These are phyloP conservation scores for Ginglymostoma cirratum DNA, from an alignment of 2,113 vertebrate species.

Conservation along the genomic window DNA sequence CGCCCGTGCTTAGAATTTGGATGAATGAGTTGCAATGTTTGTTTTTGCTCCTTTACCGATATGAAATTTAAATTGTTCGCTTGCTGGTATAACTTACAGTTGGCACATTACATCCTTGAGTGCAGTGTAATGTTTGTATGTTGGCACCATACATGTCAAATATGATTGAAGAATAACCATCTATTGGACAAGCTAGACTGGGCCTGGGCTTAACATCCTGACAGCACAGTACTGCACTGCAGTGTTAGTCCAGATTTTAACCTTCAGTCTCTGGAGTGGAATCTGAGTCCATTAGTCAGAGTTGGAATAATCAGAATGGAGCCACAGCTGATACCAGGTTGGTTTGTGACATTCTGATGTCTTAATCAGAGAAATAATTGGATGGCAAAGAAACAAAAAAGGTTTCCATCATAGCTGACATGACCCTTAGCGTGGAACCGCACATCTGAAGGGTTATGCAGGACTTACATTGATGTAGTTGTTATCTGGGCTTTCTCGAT, in stretches of 20 bases:
- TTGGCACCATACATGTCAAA: background rate
- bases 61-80: background rate
- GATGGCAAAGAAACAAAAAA: background rate
- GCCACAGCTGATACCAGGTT: background rate
- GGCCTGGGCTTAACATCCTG: background rate
- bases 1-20: background rate
- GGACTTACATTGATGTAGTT: slow-evolving; percentile 72
- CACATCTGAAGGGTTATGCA: background rate
- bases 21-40: background rate
- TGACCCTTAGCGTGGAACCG: background rate
- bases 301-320: background rate
- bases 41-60: background rate
- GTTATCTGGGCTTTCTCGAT: slow-evolving; percentile 85
- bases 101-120: background rate
- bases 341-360: background rate
- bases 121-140: background rate
- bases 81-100: background rate
- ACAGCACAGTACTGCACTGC: background rate
- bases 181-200: too few relatives aligned
- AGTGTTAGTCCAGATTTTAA: background rate
- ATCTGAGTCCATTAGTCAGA: background rate
- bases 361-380: background rate
- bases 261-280: background rate
- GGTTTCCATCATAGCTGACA: background rate
- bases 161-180: background rate